A percentile compares a stretch with the other conserved stretches of the same genome.
phyloP scores from a whole-genome alignment of 2,888 invertebrate genomes.

The Chloromyia formosa region DNA sequence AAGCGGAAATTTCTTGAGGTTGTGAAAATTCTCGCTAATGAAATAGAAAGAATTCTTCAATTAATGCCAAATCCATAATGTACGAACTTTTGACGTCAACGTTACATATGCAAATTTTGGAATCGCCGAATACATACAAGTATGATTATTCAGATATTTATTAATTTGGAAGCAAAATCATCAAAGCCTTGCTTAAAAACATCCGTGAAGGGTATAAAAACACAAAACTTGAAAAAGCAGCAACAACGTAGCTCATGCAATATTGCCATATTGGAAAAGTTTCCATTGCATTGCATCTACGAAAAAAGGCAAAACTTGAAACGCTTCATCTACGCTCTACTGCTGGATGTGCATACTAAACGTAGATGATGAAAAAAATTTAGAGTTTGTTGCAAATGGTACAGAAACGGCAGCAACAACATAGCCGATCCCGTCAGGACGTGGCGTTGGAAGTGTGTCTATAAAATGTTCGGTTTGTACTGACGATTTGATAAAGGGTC shows the following conservation, averaged over 20 bases:
- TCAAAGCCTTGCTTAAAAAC: no score
- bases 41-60: no score
- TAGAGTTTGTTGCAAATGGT: constrained; percentile 29
- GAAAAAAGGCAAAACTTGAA: not conserved
- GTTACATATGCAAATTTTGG: no score
- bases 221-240: not conserved
- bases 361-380: constrained; percentile 23
- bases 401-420: not conserved
- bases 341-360: not conserved
- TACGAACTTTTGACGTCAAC: no score
- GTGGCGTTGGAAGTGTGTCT: not conserved
- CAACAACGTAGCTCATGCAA: not conserved
- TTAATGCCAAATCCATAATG: no score
- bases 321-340: not conserved
- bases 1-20: no score
- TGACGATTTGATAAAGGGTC: constrained; percentile 7
- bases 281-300: not conserved
- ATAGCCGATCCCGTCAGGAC: not conserved
- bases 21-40: no score
- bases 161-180: no score
- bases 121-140: no score
- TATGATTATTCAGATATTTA: no score
- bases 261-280: constrained; percentile 35
- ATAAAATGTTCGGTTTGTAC: not conserved
- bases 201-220: no score